phyloP scores from a whole-genome alignment of 2,888 invertebrate species.

The Dione vanillae region DNA sequence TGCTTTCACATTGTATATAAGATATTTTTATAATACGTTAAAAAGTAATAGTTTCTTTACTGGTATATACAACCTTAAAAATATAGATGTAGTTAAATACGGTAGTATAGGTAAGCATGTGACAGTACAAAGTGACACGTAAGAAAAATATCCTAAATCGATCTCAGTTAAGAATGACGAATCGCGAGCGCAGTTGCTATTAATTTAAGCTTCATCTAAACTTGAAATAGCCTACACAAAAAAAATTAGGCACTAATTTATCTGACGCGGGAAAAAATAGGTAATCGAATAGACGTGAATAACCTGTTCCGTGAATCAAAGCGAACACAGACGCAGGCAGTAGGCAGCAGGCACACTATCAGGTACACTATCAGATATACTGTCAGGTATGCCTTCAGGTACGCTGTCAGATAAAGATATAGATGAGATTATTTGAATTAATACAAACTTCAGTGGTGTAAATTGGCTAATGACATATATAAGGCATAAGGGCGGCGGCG shows the following conservation, averaged over 20 bases:
- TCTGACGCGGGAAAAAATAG: conserved; percentile 8
- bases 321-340: background rate
- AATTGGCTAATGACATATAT: background rate
- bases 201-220: background rate
- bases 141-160: background rate
- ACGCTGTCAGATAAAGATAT: too few relatives aligned
- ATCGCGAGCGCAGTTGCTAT: background rate
- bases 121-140: too few relatives aligned
- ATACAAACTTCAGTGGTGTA: too few relatives aligned
- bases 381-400: too few relatives aligned
- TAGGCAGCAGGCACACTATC: too few relatives aligned
- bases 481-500: background rate
- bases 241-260: conserved; percentile 27
- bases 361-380: too few relatives aligned
- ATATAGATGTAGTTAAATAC: too few relatives aligned
- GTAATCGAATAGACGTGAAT: conserved; percentile 22
- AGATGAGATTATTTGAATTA: too few relatives aligned
- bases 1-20: conserved; percentile 3
- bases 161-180: too few relatives aligned
- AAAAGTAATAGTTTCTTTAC: background rate
- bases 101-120: too few relatives aligned
- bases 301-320: conserved; percentile 24
- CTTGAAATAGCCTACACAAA: conserved; percentile 28
- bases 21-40: background rate
- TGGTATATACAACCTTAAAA: background rate